Evolutionary conservation across 2,113 vertebrate genomes (phyloP), one percentile per base, ranked within the genome.

Genomic region (Hippolais icterina): DNA sequence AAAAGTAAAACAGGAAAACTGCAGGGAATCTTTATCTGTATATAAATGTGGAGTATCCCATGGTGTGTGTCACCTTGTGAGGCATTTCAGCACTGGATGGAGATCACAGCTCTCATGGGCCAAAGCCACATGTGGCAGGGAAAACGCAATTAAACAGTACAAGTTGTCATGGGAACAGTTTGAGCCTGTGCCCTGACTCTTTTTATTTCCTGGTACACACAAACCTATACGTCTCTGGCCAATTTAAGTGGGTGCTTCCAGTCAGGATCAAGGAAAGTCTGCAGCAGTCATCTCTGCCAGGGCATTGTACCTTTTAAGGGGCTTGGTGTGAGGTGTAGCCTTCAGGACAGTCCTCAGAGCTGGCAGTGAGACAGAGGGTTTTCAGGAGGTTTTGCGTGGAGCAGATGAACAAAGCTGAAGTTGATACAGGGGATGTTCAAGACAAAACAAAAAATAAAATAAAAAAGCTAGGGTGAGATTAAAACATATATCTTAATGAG

Each of bases 151-250:
- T 65, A 50, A 53, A 60, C 27, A 25, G 4, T 28, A 41, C 20
- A 72, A 27, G 13, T 53, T 66, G 37, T 42, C 44, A 56, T 9
- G 41, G 77, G 28, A 18, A 33, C 27, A 42, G 20, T 49, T 42
- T 42, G 9, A 65, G 23, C 29, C 18, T 69, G 11, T 42, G 28
- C 17, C 29, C 17, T 49, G 22, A 6, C 20, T 75, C 15, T 72
- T 71, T 75, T 50, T 35, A 5, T 72, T 64, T 92, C 29, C 21
- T 21, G 16, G 2, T n/a, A 2, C 29, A 68, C 22, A 25, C 19
- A 82, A 74, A 70, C 22, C 5, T 81, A 0, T 35, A 56, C 1
- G 0, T 33, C 41, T 22, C 21, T 37, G 27, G 9, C 23, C 54
- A 82, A 6, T 71, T 75, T 37, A 63, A 63, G 52, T 37, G 13